Conservation (phyloP, 2,797 vertebrate species). For the Sebastolobus altivelis region DNA sequence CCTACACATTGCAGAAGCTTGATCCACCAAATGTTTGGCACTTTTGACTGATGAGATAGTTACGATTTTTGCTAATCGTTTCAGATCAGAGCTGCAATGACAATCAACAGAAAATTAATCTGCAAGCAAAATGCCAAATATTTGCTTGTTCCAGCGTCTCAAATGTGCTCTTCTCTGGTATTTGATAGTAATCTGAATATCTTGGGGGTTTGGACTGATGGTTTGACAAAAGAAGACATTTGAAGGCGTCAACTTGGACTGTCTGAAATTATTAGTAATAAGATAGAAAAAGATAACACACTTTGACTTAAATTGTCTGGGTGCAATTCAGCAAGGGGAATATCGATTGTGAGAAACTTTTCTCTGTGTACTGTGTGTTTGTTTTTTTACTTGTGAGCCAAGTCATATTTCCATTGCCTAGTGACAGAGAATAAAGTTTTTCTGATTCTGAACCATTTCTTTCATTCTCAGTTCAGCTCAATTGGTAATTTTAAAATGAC, state of each 20-base stretch:
- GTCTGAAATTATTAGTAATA: neutral
- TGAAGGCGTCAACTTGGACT: neutral
- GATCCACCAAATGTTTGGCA: neutral
- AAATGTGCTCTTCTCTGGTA: neutral
- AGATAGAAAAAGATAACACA: rapidly evolving
- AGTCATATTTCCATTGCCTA: neutral
- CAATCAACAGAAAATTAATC: neutral
- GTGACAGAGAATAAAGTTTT: neutral
- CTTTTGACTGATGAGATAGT: neutral
- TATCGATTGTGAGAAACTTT: neutral
- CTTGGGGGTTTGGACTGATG: neutral
- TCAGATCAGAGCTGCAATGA: no score
- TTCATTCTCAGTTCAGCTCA: neutral
- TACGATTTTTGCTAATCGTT: neutral
- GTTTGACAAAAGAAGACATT: neutral
- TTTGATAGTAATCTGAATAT: neutral
- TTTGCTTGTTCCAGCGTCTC: neutral
- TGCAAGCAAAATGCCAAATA: neutral
- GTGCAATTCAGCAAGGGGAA: neutral
- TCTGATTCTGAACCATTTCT: neutral
- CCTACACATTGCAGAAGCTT: neutral
- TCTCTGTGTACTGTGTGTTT: neutral
- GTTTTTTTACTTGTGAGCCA: neutral
- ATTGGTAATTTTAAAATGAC: neutral
- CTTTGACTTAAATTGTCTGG: neutral